Evolutionary conservation across 2,888 invertebrate species (phyloP), one percentile per base, ranked within the genome.

Genomic region (Scaptomyza cyrtandrae): DNA sequence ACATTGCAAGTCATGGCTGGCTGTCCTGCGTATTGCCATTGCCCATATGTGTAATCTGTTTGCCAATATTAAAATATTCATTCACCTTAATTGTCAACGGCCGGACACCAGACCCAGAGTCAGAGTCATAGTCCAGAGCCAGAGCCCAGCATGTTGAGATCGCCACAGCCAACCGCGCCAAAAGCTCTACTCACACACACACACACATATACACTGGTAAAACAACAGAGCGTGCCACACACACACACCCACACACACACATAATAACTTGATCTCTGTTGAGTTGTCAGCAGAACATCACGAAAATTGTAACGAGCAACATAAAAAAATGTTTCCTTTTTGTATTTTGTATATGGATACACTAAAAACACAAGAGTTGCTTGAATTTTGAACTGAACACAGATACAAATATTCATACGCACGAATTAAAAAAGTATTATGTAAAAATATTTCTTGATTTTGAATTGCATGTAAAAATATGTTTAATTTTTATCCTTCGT

Each of bases 281-380:
- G 86, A 87, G 88, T 85, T 85, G 85, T 85, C 85, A 85, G 85
- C 88, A 86, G 83, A 85, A 87, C 88, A 85, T 87, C 86, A 87
- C 76, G 74, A 84, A 84, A 87, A 84, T 81, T 81, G 85, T 87
- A 87, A 84, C 83, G 82, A 82, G 85, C 82, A 64, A 71, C 68
- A 65, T 61, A 77, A 72, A 70, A 79, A 56, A 43, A 54, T 29
- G 61, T 54, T 31, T 5, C 16, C 41, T 64, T 57, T 52, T 43
- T 54, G 46, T 63, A 49, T 61, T n/a, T 37, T 3, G n/a, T 16
- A 1, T 11, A 45, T 48, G 50, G 3, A 41, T 16, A 41, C 50
- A 9, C 67, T 63, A 10, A 4, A 4, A 27, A 3, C 29, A 27
- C 13, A 19, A 16, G 31, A 41, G 54, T 55, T 11, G 3, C 29